Evolutionary conservation across 2,113 vertebrate genomes (phyloP), one percentile per base, ranked within the genome.

Genomic region (Chloroceryle aenea): DNA sequence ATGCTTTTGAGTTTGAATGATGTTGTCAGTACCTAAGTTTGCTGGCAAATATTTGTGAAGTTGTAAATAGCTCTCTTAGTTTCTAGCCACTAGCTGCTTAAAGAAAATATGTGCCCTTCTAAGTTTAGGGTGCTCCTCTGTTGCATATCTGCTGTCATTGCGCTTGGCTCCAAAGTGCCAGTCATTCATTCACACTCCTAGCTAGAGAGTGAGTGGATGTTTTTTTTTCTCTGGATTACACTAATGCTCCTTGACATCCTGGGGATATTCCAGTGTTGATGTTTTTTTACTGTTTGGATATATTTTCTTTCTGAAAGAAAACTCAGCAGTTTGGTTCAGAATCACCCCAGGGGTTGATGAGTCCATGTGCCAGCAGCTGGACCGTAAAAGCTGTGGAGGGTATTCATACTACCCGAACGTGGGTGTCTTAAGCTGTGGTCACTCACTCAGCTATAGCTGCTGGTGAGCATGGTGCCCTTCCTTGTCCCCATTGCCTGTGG

Each of bases 71-170:
- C 16, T 76, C 2, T n/a, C n/a, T n/a, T n/a, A n/a, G n/a, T n/a
- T n/a, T n/a, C n/a, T n/a, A n/a, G n/a, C n/a, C n/a, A n/a, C n/a
- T n/a, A n/a, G n/a, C n/a, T n/a, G n/a, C n/a, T n/a, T n/a, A n/a
- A n/a, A n/a, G n/a, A n/a, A n/a, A n/a, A n/a, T n/a, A n/a, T n/a
- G n/a, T n/a, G 90, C 20, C 12, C 16, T 94, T 91, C 48, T 67
- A 67, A 93, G 50, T 55, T 26, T 69, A 42, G 16, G 3, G 0
- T 69, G 36, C 30, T 73, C 3, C 21, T 76, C 26, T n/a, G 48
- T 34, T 1, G 0, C 3, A 7, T 50, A 16, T 68, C 10, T 6
- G 0, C 17, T 64, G 48, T 66, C 56, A 40, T 63, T 0, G 2
- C 18, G 12, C 5, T 0, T 27, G 76, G 76, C 40, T 82, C 6